Evolutionary conservation across 1,140 invertebrate species (phyloP), one percentile per base, ranked within the genome.

Genomic region (Dreissena rostriformis): DNA sequence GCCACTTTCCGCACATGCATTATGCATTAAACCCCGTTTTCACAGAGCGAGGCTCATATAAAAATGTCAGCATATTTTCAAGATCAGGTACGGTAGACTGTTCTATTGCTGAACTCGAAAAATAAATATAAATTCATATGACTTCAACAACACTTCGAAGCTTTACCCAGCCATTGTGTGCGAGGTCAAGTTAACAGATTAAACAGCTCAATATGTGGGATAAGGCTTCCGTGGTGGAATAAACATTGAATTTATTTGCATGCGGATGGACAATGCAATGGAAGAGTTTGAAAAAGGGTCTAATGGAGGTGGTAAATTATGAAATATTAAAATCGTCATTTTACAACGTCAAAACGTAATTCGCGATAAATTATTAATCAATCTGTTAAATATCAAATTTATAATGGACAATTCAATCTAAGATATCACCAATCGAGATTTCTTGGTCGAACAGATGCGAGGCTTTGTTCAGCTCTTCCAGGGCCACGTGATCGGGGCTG

Each of bases 341-440:
- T 24, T 4, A 68, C 26, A 26, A 8, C 1, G 22, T 26, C 14
- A 29, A 68, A 17, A 68, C 8, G 22, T 24, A 24, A 17, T 68
- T 17, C 66, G 26, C 28, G 26, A 68, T 68, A 6, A 24, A n/a
- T 24, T 19, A 63, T n/a, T 24, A 63, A n/a, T n/a, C 24, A 63
- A n/a, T 5, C 57, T 24, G 12, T 24, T 4, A 63, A 2, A 19
- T 4, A 6, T 63, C 57, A n/a, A 11, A 24, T 12, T 63, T 24
- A 63, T n/a, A 12, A 17, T 7, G 17, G 17, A 67, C 19, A 7
- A 17, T 29, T 68, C 15, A 26, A 24, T 26, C 66, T 68, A 6
- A 22, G n/a, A n/a, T 51, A 0, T 61, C 73, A 81, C 79, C 79
- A 65, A 81, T 81, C 51, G 68, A 29, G 14, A 81, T 81, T 14